A percentile compares a stretch with the other conserved stretches of the same genome.
These are phyloP conservation scores for Drosophila paracracens DNA, from an alignment of 2,888 invertebrate species.

Conservation along the genomic window DNA sequence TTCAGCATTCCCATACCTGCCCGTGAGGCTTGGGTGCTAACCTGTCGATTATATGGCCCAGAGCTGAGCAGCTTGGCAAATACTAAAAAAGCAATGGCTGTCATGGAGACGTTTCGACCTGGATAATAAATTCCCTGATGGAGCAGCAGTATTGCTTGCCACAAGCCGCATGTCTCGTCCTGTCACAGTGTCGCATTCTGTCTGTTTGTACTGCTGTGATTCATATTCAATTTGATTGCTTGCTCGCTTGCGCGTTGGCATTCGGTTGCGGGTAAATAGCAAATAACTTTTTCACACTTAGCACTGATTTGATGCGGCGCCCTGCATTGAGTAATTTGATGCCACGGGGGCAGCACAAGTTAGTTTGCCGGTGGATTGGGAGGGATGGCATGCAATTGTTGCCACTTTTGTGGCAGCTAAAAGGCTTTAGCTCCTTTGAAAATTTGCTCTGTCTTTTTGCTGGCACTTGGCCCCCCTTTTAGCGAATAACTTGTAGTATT, in stretches of 20 bases:
- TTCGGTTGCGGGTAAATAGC: conserved; percentile 48
- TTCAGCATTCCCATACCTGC: conserved; percentile 25
- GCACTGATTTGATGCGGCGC: conserved; percentile 62
- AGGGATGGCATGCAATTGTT: conserved; percentile 20
- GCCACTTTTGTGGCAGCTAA: conserved; percentile 31
- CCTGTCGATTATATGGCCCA: conserved; percentile 48
- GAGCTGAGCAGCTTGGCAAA: conserved; percentile 50
- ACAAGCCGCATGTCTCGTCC: conserved; percentile 3
- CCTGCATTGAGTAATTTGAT: conserved; percentile 38
- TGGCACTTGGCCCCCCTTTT: conserved; percentile 21
- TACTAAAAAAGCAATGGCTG: conserved; percentile 2
- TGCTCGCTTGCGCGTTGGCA: conserved; percentile 29
- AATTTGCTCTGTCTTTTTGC: conserved; percentile 9
- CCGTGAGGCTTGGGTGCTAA: conserved; percentile 11
- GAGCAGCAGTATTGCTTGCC: conserved; percentile 11
- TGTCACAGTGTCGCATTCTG: conserved; percentile 4
- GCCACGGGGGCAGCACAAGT: conserved; percentile 17
- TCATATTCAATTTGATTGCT: conserved; percentile 58
- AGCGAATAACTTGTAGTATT: conserved; percentile 16
- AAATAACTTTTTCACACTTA: conserved; percentile 63
- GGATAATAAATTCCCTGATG: conserved; percentile 56
- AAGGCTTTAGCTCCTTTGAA: conserved; percentile 4
- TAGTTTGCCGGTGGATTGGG: background rate
- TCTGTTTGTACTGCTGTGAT: conserved; percentile 47
- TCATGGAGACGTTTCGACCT: conserved; percentile 11